A percentile compares a stretch with the other conserved stretches of the same genome.
These are phyloP conservation scores for Aleadryas rufinucha DNA, from an alignment of 2,113 vertebrate species.

Conservation along the genomic window DNA sequence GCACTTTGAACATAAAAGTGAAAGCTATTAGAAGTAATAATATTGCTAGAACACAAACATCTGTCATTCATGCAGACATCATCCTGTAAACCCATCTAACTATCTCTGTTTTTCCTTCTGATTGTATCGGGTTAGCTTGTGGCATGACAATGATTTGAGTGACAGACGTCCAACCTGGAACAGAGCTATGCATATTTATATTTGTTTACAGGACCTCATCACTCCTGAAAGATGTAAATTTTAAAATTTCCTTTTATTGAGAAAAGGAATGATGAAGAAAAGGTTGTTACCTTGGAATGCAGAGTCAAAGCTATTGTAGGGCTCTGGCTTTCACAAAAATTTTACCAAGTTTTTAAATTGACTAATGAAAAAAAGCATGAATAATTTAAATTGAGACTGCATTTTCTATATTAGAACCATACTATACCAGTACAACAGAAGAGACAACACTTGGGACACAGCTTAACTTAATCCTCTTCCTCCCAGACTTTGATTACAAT, in stretches of 20 bases:
- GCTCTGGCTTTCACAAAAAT: conserved; percentile 69
- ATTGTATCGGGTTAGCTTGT: conserved; percentile 47
- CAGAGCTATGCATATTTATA: conserved; percentile 35
- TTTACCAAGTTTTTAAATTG: conserved; percentile 69
- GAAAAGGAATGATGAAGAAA: neutral
- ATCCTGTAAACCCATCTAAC: conserved; percentile 58
- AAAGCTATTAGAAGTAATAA: conserved; percentile 69
- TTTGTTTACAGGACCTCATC: conserved; percentile 50
- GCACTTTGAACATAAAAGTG: conserved; percentile 52
- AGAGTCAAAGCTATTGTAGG: conserved; percentile 45
- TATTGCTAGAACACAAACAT: conserved; percentile 63
- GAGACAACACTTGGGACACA: conserved; percentile 29
- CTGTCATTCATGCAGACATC: conserved; percentile 65
- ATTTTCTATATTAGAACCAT: conserved; percentile 26
- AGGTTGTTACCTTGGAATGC: conserved; percentile 9
- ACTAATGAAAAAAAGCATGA: conserved; percentile 68
- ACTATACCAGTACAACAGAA: conserved; percentile 1
- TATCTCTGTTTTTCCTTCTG: conserved; percentile 62
- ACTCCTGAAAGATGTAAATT: conserved; percentile 63
- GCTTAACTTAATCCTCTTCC: conserved; percentile 34
- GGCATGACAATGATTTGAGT: conserved; percentile 64
- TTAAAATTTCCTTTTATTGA: conserved; percentile 66
- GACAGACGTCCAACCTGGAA: conserved; percentile 31
- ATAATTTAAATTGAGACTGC: conserved; percentile 60
- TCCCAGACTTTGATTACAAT: conserved; percentile 17